These are phyloP conservation scores for Antechinus flavipes DNA, from an alignment of 2,113 vertebrate genomes.

Conservation along the genomic window DNA sequence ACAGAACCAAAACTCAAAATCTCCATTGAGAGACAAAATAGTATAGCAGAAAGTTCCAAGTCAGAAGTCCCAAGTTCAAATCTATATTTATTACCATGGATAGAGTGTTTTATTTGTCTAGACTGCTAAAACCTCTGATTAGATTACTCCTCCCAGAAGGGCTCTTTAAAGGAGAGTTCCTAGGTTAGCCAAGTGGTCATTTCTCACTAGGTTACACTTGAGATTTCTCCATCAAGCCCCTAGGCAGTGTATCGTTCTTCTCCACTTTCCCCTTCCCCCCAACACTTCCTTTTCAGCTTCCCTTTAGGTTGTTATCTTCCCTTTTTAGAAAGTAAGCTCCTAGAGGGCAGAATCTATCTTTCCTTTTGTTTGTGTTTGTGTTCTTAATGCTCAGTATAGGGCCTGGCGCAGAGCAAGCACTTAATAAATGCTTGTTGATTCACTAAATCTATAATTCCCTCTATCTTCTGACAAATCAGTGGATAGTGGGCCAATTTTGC, in stretches of 20 bases:
- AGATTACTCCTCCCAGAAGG: not conserved
- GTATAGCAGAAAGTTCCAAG: not conserved
- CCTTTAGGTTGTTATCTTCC: not conserved
- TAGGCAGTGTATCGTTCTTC: not conserved
- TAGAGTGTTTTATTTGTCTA: not conserved
- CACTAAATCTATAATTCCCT: not conserved
- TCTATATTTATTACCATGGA: not conserved
- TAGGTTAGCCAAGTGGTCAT: not conserved
- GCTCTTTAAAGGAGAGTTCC: not conserved
- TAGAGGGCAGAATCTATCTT: not conserved
- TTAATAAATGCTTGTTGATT: not conserved
- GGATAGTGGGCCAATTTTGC: not conserved
- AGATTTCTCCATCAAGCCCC: not conserved
- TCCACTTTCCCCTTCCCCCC: no score
- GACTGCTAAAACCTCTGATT: not conserved
- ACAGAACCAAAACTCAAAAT: not conserved
- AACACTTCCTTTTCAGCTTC: not conserved
- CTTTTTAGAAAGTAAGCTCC: not conserved
- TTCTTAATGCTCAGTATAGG: not conserved
- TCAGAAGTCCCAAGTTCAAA: not conserved
- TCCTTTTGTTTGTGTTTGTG: not conserved
- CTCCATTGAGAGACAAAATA: not conserved
- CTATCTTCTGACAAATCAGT: not conserved
- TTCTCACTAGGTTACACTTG: not conserved
- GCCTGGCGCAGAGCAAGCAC: not conserved